Evolutionary conservation across 2,888 invertebrate species (phyloP).

Genomic region (Lepidochrysops patricia): DNA sequence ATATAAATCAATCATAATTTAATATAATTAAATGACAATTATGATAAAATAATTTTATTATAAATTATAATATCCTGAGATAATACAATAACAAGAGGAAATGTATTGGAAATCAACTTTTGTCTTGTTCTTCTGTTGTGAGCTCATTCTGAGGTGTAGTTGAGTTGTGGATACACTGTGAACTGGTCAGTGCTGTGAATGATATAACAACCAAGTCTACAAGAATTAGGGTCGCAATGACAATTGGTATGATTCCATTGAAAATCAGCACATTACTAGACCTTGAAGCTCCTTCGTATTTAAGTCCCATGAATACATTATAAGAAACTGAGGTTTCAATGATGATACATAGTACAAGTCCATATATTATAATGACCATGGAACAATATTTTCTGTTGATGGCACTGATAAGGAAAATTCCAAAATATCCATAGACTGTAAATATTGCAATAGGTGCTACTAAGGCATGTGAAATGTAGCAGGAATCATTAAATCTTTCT

Average conservation of each 20-base stretch:
- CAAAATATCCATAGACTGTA: conserved; percentile 42
- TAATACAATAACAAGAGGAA: neutral
- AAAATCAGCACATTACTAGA: conserved; percentile 25
- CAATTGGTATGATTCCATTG: conserved; percentile 49
- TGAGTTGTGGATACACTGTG: neutral
- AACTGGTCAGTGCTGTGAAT: conserved; percentile 30
- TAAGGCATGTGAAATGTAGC: conserved; percentile 42
- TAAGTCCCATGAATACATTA: conserved; percentile 37
- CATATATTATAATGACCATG: conserved; percentile 43
- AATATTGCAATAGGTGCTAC: conserved; percentile 45
- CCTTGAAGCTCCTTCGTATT: neutral
- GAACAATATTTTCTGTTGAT: conserved; percentile 32
- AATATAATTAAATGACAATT: too few relatives aligned
- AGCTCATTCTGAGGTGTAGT: neutral
- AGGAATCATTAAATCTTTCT: conserved; percentile 39
- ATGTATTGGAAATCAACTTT: neutral
- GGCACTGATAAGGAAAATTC: conserved; percentile 33
- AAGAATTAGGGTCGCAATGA: conserved; percentile 39
- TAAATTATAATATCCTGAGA: too few relatives aligned
- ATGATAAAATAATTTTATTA: too few relatives aligned
- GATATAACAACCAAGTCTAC: conserved; percentile 43
- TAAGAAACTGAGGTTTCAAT: conserved; percentile 38
- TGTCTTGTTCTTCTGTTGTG: neutral
- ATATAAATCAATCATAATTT: too few relatives aligned
- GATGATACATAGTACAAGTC: conserved; percentile 35